These are phyloP conservation scores for Aselliscus stoliczkanus DNA, from an alignment of 2,797 vertebrate species.

Conservation along the genomic window DNA sequence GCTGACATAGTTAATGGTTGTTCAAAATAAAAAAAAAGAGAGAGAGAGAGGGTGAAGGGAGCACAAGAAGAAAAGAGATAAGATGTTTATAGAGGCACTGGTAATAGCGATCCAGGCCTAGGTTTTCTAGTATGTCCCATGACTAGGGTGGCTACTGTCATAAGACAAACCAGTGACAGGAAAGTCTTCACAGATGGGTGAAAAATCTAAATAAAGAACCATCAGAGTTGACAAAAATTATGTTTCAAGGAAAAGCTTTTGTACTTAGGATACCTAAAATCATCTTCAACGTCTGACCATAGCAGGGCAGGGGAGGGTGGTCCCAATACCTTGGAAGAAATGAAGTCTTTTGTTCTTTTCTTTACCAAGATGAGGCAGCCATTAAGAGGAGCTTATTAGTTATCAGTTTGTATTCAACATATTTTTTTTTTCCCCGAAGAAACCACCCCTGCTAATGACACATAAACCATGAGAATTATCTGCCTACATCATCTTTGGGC, in stretches of 20 bases:
- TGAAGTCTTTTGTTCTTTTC: background rate
- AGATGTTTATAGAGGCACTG: slow-evolving; percentile 19
- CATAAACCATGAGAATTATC: background rate
- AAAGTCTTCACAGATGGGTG: slow-evolving; percentile 60
- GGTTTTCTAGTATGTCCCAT: slow-evolving; percentile 24
- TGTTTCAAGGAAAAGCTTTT: slow-evolving; percentile 52
- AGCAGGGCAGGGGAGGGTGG: background rate
- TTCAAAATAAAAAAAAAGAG: background rate
- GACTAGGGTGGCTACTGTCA: slow-evolving; percentile 29
- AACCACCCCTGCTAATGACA: background rate
- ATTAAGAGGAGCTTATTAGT: background rate
- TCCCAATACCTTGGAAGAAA: background rate
- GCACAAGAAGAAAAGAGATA: background rate
- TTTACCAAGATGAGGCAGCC: background rate
- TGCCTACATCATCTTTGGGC: background rate
- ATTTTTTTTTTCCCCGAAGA: background rate
- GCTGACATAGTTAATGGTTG: slow-evolving; percentile 57
- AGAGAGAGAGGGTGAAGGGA: background rate
- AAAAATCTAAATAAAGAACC: slow-evolving; percentile 43
- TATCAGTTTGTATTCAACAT: background rate
- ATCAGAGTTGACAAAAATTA: slow-evolving; percentile 48
- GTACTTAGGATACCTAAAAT: slow-evolving; percentile 46
- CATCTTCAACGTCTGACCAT: slow-evolving; percentile 23
- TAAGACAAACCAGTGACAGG: slow-evolving; percentile 45
- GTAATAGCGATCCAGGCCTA: slow-evolving; percentile 1